Base-by-base conservation (phyloP, 2,888 invertebrate genomes). In the Agapetus fuscipes region DNA sequence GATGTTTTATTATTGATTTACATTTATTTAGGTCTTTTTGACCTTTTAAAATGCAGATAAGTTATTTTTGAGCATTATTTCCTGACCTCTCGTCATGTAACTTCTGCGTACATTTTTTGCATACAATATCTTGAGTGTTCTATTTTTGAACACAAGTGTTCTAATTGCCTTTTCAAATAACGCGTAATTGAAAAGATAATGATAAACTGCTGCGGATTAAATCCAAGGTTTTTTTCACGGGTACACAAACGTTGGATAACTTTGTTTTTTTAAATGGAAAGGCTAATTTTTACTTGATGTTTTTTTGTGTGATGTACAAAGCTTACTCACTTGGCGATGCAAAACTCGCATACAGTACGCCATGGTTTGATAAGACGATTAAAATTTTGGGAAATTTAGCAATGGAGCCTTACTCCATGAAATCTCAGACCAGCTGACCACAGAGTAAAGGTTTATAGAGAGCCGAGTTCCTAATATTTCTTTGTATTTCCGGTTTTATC, bases 301-400 rank as follows among this genome's bases (percentile, higher is more conserved):
- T 20, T 20, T 20, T 4, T 20, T 20, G 4, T 20, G 9, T 20
- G 20, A 20, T 9, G 20, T 20, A 9, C 20, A 20, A 9, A 9
- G 20, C 4, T 6, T 20, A 48, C 64, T 69, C 72, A 80, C 82
- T 74, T 81, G 80, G 73, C 78, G 78, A 72, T 78, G 78, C 69
- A 81, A 74, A 75, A 81, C 78, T 74, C 80, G 71, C 59, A 73
- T 75, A 75, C 80, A 81, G 75, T 80, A 78, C 68, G 80, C 81
- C 81, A 82, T 82, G 72, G 70, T 74, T 52, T 9, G 30, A 39
- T 25, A 29, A 30, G 34, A 39, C 30, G 39, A 30, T 35, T 36
- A 27, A 39, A 24, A 9, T 32, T 27, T 27, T 10, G 20, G 20
- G 20, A 20, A 20, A 20, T 20, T n/a, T n/a, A n/a, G n/a, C n/a